Base-by-base conservation (phyloP, 2,797 vertebrate genomes). In the Denticeps clupeoides region DNA sequence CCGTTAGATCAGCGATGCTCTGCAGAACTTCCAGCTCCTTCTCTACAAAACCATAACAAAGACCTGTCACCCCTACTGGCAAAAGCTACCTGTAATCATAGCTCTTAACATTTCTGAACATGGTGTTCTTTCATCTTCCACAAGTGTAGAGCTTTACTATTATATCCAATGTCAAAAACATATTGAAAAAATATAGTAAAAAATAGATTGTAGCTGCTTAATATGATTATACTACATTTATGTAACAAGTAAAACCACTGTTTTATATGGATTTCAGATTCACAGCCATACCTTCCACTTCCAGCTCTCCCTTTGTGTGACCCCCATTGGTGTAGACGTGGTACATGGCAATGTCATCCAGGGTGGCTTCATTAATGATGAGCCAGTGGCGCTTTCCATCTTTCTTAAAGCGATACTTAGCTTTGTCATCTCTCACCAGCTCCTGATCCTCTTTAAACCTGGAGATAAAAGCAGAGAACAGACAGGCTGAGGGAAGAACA, bases 21-120 rank as follows among this genome's bases (percentile, higher is more conserved):
- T 93, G 90, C 64, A 94, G 46, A 15, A 95, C 88, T 66, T 91
- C 80, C 58, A 95, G 81, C 56, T 89, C 75, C 64, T 95, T 95
- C 32, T 91, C 90, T 93, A 71, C 10, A 56, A 16, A 47, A 9
- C 18, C 38, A 57, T 23, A 22, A 23, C 22, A 23, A 4, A 23
- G 23, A 5, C 2, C 23, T 22, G 2, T 23, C 22, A 23, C n/a
- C n/a, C n/a, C n/a, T n/a, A n/a, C n/a, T n/a, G n/a, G 15, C 5
- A 43, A 8, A 24, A 6, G 13, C 8, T 4, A 25, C 40, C 19
- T 37, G 32, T 7, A 3, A 32, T 7, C 3, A 32, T 32, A 18
- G 3, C 19, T 19, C 19, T 19, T 19, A 19, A 2, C 19, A 19
- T 19, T 19, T 19, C 3, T 19, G 18, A 19, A 19, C n/a, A n/a